A percentile compares a stretch with the other conserved stretches of the same genome.
Evolutionary conservation across 2,113 vertebrate species (phyloP).

Genomic region (Gymnogyps californianus): DNA sequence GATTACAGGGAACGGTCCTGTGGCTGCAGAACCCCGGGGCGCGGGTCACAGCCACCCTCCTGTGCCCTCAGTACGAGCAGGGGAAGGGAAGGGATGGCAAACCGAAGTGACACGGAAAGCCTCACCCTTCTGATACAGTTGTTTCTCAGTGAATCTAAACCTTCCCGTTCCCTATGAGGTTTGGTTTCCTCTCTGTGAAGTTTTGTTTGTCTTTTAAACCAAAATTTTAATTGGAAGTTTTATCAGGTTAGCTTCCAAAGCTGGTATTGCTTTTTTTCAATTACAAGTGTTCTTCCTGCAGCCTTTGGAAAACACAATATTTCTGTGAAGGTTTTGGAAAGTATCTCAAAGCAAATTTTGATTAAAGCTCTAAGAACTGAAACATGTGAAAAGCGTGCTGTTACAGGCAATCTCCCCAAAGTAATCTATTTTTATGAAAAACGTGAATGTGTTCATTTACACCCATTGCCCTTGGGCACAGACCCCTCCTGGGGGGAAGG

Average conservation of each 20-base stretch:
- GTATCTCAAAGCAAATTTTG: neutral
- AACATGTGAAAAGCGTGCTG: neutral
- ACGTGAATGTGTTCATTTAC: neutral
- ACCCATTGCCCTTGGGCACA: neutral
- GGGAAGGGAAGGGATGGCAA: neutral
- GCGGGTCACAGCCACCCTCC: neutral
- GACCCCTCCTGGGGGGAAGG: neutral
- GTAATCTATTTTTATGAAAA: neutral
- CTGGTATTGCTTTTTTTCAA: neutral
- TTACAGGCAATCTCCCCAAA: neutral
- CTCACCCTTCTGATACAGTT: neutral
- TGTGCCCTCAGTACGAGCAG: accelerated
- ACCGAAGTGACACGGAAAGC: accelerated
- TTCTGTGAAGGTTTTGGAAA: neutral
- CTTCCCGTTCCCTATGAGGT: neutral
- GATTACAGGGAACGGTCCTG: neutral
- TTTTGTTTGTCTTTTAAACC: neutral
- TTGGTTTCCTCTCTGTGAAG: neutral
- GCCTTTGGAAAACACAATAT: constrained; percentile 8
- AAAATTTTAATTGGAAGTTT: neutral
- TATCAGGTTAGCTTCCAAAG: neutral
- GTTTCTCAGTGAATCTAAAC: neutral
- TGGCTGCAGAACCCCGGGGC: accelerated
- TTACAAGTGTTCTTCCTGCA: neutral
- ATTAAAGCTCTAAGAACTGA: neutral